These are phyloP conservation scores for Enteromius treurensis DNA, from an alignment of 2,797 vertebrate species.

Conservation along the genomic window DNA sequence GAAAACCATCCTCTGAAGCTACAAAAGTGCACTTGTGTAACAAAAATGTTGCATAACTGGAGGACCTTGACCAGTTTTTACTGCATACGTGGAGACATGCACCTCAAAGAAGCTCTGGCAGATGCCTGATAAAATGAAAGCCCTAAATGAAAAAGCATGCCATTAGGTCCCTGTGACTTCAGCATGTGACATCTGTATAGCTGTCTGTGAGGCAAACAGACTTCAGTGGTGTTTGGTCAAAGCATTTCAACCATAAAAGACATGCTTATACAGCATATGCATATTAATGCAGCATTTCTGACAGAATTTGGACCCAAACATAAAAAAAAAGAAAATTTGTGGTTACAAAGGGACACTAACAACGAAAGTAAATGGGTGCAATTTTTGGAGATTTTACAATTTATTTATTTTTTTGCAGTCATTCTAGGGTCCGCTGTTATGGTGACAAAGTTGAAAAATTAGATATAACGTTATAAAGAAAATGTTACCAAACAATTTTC, in stretches of 20 bases:
- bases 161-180: not conserved
- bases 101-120: not conserved
- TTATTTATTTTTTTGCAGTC: not conserved
- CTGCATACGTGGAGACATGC: slow-evolving; percentile 11
- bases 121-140: not conserved
- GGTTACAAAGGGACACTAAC: not conserved
- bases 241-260: not conserved
- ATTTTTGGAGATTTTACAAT: not conserved
- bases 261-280: not conserved
- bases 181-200: not conserved
- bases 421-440: not conserved
- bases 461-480: not conserved
- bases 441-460: not conserved
- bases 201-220: not conserved
- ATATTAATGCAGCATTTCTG: not conserved
- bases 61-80: not conserved
- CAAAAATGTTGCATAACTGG: slow-evolving; percentile 19
- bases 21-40: slow-evolving; percentile 12
- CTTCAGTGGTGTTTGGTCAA: not conserved
- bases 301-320: not conserved
- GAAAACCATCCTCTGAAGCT: slow-evolving; percentile 3
- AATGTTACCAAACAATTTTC: not conserved
- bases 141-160: not conserved
- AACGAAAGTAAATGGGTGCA: not conserved
- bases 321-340: not conserved